These are phyloP conservation scores for Lomographa bimaculata DNA, from an alignment of 2,888 invertebrate genomes.

Conservation along the genomic window DNA sequence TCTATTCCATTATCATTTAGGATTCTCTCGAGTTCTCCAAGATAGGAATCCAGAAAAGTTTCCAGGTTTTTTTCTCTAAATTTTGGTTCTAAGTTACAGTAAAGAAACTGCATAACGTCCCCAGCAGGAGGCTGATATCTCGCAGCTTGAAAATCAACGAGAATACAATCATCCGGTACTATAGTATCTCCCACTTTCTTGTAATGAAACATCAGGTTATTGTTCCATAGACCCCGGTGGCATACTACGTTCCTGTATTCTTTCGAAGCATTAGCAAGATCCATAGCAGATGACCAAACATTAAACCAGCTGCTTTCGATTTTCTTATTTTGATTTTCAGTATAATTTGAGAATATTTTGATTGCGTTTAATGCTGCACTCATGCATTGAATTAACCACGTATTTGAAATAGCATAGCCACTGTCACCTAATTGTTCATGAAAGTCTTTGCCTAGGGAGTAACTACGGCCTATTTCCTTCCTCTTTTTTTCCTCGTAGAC, in stretches of 20 bases:
- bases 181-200: constrained; percentile 32
- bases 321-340: constrained; percentile 35
- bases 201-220: constrained; percentile 84
- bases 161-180: constrained; percentile 79
- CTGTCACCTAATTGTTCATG: constrained; percentile 46
- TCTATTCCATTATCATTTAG: constrained; percentile 62
- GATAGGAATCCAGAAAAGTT: constrained; percentile 82
- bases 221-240: constrained; percentile 86
- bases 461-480: constrained; percentile 46
- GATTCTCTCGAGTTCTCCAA: constrained; percentile 67
- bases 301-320: constrained; percentile 56
- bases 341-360: constrained; percentile 58
- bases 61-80: constrained; percentile 74
- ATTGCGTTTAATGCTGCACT: constrained; percentile 60
- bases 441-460: constrained; percentile 57
- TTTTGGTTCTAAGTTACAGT: constrained; percentile 75
- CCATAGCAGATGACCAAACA: constrained; percentile 56
- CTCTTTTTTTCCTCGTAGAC: constrained; percentile 73
- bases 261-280: constrained; percentile 49
- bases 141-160: constrained; percentile 88
- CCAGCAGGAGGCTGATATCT: constrained; percentile 87
- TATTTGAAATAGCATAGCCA: constrained; percentile 50
- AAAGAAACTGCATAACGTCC: constrained; percentile 84
- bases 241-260: constrained; percentile 78
- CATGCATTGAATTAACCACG: constrained; percentile 69